phyloP scores from a whole-genome alignment of 1,140 invertebrate genomes.

The Neodiprion lecontei region DNA sequence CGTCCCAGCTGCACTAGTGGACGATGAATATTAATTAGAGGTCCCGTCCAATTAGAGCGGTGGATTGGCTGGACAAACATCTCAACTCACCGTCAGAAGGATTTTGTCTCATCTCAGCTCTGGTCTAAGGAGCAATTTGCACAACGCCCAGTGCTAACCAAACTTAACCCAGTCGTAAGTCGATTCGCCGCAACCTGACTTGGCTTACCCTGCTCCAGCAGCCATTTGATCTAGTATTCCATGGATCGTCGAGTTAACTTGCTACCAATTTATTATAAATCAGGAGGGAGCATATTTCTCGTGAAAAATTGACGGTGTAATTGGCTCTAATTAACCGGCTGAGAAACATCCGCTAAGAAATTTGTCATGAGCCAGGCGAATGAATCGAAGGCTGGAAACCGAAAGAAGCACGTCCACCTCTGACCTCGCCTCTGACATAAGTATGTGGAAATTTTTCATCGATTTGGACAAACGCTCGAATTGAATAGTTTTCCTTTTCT shows the following conservation, averaged over 20 bases:
- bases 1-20: not conserved
- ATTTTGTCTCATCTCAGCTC: not conserved
- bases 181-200: not conserved
- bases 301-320: not conserved
- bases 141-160: not conserved
- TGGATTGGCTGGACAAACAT: not conserved
- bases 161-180: not conserved
- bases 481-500: too few relatives aligned
- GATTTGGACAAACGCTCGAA: too few relatives aligned
- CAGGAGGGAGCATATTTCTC: not conserved
- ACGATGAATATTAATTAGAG: not conserved
- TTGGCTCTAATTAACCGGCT: not conserved
- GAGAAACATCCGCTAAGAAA: not conserved
- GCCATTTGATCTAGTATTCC: conserved; percentile 5
- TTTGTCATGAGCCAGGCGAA: too few relatives aligned
- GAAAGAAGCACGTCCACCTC: too few relatives aligned
- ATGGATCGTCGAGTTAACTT: not conserved
- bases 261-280: not conserved
- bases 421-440: too few relatives aligned
- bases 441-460: too few relatives aligned
- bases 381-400: too few relatives aligned
- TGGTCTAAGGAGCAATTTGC: not conserved
- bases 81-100: not conserved
- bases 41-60: not conserved
- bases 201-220: not conserved